Percentiles rank a stretch among this genome's conserved stretches.
Conservation (phyloP, 2,888 invertebrate genomes). For the Spatulosminthurus flaviceps region DNA sequence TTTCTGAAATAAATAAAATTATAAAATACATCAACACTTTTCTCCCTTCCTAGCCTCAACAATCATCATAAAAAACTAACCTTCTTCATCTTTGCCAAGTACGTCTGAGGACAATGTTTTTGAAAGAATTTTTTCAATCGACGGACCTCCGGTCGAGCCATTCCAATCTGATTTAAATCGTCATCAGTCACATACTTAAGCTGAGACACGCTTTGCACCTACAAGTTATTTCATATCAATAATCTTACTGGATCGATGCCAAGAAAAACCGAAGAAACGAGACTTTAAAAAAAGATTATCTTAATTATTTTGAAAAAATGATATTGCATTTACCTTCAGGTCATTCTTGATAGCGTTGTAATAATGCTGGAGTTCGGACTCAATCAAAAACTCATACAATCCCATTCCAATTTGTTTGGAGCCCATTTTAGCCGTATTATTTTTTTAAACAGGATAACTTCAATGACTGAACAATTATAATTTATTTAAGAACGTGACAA, state of each 20-base stretch:
- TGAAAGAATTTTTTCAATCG: conserved; percentile 92
- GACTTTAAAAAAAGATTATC: not conserved
- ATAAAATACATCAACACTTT: not conserved
- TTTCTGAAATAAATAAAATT: conserved; percentile 66
- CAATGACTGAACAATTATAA: too few relatives aligned
- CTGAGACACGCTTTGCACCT: conserved; percentile 83
- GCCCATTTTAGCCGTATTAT: conserved; percentile 1
- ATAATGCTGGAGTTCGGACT: conserved; percentile 94
- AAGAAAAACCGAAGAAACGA: not conserved
- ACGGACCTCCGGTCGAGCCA: conserved; percentile 94
- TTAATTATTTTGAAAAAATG: not conserved
- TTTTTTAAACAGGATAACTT: too few relatives aligned
- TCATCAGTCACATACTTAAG: conserved; percentile 94
- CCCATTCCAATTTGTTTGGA: conserved; percentile 70
- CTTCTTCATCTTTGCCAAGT: conserved; percentile 90
- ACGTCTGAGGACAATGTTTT: conserved; percentile 92
- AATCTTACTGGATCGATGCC: not conserved
- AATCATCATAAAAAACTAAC: too few relatives aligned
- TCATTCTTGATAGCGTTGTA: conserved; percentile 80
- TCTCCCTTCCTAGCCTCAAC: too few relatives aligned
- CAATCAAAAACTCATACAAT: conserved; percentile 88
- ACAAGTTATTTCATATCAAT: conserved; percentile 23
- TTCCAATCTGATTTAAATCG: conserved; percentile 89
- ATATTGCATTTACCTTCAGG: conserved; percentile 72
- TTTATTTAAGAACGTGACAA: too few relatives aligned